Conservation (phyloP, 2,888 invertebrate genomes). For the Aricia artaxerxes region DNA sequence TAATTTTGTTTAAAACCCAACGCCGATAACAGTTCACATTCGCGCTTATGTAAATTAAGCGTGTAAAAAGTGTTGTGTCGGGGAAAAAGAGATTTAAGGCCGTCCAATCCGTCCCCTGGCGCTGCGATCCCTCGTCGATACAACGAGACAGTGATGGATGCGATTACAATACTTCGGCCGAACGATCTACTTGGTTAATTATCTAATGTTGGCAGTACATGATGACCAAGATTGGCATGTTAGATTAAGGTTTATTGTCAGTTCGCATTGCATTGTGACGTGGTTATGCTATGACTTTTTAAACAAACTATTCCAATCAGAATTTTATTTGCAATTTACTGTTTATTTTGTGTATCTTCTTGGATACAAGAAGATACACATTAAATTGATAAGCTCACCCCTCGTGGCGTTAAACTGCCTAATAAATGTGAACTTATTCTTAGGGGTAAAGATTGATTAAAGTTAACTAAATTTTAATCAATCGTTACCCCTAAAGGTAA, state of each 20-base stretch:
- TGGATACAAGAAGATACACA: too few species aligned
- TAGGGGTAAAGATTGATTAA: too few species aligned
- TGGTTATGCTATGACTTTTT: too few species aligned
- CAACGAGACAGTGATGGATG: conserved; percentile 70
- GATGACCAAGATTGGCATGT: background rate
- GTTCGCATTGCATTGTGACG: too few species aligned
- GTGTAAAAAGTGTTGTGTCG: conserved; percentile 30
- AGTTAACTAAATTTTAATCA: too few species aligned
- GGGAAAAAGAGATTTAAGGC: conserved; percentile 48
- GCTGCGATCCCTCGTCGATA: conserved; percentile 59
- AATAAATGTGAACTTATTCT: too few species aligned
- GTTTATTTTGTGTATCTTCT: too few species aligned
- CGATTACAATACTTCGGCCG: conserved; percentile 58
- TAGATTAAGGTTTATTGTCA: background rate
- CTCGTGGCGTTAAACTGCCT: too few species aligned
- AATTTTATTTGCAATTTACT: too few species aligned
- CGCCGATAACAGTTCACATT: background rate
- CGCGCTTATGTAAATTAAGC: conserved; percentile 20
- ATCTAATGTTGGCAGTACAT: background rate
- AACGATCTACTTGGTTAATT: conserved; percentile 23
- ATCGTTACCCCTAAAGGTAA: too few species aligned
- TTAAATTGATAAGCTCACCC: too few species aligned
- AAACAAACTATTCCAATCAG: too few species aligned
- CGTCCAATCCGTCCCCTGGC: conserved; percentile 45
- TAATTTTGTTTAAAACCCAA: background rate